Base-by-base conservation (phyloP, 2,888 invertebrate genomes). In the Mayetiola destructor region DNA sequence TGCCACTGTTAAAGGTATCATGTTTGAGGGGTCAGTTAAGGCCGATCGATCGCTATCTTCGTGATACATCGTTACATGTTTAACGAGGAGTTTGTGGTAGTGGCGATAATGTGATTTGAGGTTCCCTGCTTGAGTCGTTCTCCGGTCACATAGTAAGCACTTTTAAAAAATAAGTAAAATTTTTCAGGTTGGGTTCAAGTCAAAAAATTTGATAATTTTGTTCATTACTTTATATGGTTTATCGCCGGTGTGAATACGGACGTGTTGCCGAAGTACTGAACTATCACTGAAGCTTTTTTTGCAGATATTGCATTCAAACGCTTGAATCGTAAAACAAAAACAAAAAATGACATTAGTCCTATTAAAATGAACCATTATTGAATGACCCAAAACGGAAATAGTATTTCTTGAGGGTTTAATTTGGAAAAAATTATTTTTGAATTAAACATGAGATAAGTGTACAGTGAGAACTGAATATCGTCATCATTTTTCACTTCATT, bases 91-190 rank as follows among this genome's bases (percentile, higher is more conserved):
- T 29, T 57, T 57, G 29, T 57, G 57, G 37, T 48, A 48, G 21
- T 57, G 57, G 3, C 57, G 52, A 23, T 42, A 36, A 23, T 57
- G 57, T 27, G 57, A 57, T 35, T 57, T 57, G 32, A 57, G 29
- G 29, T 57, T 57, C 1, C 57, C 57, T 1, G 57, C 57, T 52
- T 57, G 57, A 12, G 53, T 52, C n/a, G 57, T 57, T 3, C 57
- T 30, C 18, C 30, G 48, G 37, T 52, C 57, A 29, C 57, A 57
- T 3, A 57, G 18, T 29, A 37, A 37, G n/a, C 57, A 57, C 8
- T 12, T 27, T 16, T 40, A 14, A 4, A 20, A 48, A 12, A 23
- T 3, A 48, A 37, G 12, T n/a, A 37, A 14, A 37, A 14, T 9
- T n/a, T 37, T 37, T 9, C 12, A 9, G 12, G 8, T 32, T 32